A percentile compares a stretch with the other conserved stretches of the same genome.
Evolutionary conservation across 1,140 invertebrate genomes (phyloP).

Genomic region (Ctenoplectra terminalis): DNA sequence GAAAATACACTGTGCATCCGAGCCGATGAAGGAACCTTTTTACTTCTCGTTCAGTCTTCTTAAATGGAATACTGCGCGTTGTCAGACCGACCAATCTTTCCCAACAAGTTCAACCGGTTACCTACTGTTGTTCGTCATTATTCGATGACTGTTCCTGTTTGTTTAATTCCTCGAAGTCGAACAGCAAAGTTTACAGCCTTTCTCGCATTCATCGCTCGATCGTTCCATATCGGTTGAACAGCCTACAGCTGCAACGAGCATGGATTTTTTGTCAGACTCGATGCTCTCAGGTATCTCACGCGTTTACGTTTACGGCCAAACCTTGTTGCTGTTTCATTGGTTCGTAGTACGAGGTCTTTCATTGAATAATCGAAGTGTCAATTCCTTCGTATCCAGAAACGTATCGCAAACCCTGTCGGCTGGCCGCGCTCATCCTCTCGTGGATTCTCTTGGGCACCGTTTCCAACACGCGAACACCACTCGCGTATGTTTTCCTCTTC

Average conservation of each 20-base stretch:
- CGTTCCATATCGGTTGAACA: background rate
- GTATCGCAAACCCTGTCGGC: constrained; percentile 39
- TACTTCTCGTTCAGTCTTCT: constrained; percentile 19
- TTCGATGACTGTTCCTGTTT: background rate
- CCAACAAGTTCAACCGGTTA: background rate
- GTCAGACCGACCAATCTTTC: background rate
- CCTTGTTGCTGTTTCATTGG: too few species aligned
- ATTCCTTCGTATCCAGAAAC: constrained; percentile 46
- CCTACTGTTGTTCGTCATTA: background rate
- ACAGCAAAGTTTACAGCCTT: background rate
- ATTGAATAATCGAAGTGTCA: constrained; percentile 36
- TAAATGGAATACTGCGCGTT: constrained; percentile 20
- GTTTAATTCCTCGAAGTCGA: background rate
- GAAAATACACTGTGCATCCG: constrained; percentile 14
- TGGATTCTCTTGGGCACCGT: constrained; percentile 19
- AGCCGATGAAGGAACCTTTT: constrained; percentile 5
- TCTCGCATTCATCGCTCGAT: background rate
- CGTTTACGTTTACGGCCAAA: constrained; percentile 12
- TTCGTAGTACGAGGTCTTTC: too few species aligned
- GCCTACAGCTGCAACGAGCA: background rate
- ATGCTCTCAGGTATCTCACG: background rate
- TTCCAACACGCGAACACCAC: constrained; percentile 24
- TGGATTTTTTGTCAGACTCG: background rate
- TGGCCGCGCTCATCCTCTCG: constrained; percentile 18
- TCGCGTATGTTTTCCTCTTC: constrained; percentile 54